Base-by-base conservation (phyloP, 2,888 invertebrate genomes). In the Eugnorisma glareosa region DNA sequence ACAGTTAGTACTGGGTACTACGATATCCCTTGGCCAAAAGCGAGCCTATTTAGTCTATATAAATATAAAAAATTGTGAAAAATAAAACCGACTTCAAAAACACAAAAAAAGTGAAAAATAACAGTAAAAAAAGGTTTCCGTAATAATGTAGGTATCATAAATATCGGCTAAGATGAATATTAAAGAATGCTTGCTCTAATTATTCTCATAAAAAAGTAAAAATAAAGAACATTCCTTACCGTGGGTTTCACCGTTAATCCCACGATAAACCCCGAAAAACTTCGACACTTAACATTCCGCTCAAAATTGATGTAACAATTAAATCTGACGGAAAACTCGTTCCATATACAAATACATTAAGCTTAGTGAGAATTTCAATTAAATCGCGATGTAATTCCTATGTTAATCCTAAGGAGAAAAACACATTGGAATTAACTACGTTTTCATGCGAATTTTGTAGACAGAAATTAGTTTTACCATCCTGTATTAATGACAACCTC, bases 351-450 rank as follows among this genome's bases (percentile, higher is more conserved):
- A 82, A 79, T 63, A 84, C 67, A 67, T 73, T 75, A 7, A 67
- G 69, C n/a, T 73, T 24, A 66, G 64, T 64, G 61, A n/a, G 64
- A 76, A 77, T 75, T 82, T 76, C 75, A 75, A 79, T 84, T 77
- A 66, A 57, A 73, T 61, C n/a, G 28, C 28, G 3, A 4, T 70
- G 54, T 75, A 76, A 77, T 75, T 72, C 21, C 31, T 40, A 54
- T 43, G 63, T 61, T 81, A 74, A 74, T 71, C 6, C 18, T 35
- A 1, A 0, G 2, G 21, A 57, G 24, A 75, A 80, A 57, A 63
- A 48, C n/a, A 45, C 13, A 18, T 24, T 13, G 24, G 18, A 48
- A 54, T 73, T 24, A 37, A n/a, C n/a, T 48, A 2, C 4, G 8
- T 31, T 63, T 63, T n/a, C 24, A 15, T 54, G n/a, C 18, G 0